Conservation (phyloP, 1,140 invertebrate species). For the Cherax destructor region DNA sequence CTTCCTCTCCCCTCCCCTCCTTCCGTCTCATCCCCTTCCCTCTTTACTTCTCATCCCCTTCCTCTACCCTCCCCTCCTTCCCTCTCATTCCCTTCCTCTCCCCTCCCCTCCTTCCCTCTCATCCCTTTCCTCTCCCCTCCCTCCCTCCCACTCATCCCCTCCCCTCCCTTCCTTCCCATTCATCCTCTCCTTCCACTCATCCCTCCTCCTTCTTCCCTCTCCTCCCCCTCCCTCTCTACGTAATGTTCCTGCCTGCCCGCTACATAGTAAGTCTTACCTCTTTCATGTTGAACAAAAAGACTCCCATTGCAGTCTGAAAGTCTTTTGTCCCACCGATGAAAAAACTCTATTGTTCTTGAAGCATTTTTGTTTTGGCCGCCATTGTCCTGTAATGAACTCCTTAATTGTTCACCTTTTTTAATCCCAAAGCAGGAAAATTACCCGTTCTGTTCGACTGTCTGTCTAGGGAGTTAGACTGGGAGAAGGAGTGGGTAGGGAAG, state of each 20-base stretch:
- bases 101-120: not conserved
- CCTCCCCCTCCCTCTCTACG: slow-evolving; percentile 2
- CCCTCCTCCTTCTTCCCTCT: too few relatives aligned
- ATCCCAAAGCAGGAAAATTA: slow-evolving; percentile 44
- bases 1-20: not conserved
- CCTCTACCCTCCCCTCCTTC: too few relatives aligned
- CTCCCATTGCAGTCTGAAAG: slow-evolving; percentile 46
- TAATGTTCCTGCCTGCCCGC: slow-evolving; percentile 41
- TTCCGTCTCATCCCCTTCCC: too few relatives aligned
- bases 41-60: too few relatives aligned
- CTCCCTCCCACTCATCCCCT: not conserved
- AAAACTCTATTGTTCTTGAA: slow-evolving; percentile 48
- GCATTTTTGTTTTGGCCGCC: slow-evolving; percentile 37
- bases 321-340: slow-evolving; percentile 51
- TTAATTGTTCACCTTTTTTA: slow-evolving; percentile 55
- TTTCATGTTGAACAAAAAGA: slow-evolving; percentile 58
- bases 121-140: not conserved
- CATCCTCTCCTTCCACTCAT: too few relatives aligned
- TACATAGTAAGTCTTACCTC: slow-evolving; percentile 46
- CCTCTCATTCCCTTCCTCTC: too few relatives aligned
- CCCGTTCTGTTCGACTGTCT: slow-evolving; percentile 43
- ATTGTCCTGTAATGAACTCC: slow-evolving; percentile 54
- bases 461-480: slow-evolving; percentile 22
- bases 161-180: too few relatives aligned
- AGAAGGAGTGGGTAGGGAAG: not conserved